Conservation (phyloP, 2,888 invertebrate species). For the Hedya salicella region DNA sequence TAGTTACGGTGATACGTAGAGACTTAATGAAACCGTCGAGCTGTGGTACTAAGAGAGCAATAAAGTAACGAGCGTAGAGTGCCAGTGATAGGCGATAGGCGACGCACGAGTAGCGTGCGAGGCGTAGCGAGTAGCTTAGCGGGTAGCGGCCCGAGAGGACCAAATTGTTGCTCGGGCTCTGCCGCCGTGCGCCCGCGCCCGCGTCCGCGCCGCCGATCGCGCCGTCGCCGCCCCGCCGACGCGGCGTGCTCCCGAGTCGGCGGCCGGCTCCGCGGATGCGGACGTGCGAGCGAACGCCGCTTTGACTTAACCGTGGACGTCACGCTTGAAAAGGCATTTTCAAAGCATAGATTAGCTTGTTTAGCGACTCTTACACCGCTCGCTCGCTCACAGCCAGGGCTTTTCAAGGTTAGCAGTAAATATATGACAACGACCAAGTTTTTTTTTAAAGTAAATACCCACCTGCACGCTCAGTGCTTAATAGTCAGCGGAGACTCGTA, state of each 20-base stretch:
- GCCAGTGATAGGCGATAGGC: constrained; percentile 57
- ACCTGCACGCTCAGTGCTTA: constrained; percentile 6
- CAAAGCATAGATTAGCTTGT: constrained; percentile 23
- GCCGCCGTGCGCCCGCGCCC: constrained; percentile 29
- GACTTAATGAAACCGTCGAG: constrained; percentile 83
- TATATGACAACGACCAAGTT: constrained; percentile 38
- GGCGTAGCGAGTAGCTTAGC: constrained; percentile 60
- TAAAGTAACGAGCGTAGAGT: constrained; percentile 72
- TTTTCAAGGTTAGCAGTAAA: constrained; percentile 33
- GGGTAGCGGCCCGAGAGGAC: constrained; percentile 62
- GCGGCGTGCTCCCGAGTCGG: background rate
- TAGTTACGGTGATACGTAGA: constrained; percentile 82
- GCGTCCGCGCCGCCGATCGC: constrained; percentile 47
- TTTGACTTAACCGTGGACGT: constrained; percentile 36
- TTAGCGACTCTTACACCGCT: constrained; percentile 29
- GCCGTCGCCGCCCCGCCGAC: constrained; percentile 50
- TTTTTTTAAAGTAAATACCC: constrained; percentile 24
- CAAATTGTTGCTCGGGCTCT: constrained; percentile 61
- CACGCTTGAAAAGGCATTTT: constrained; percentile 24
- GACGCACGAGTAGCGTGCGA: constrained; percentile 70
- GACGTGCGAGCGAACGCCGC: constrained; percentile 33
- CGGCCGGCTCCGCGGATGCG: constrained; percentile 25
- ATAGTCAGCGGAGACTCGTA: background rate
- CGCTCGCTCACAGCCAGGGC: constrained; percentile 26
- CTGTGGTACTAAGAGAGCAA: constrained; percentile 83